These are phyloP conservation scores for Ivindomyrus marchei DNA, from an alignment of 2,113 vertebrate species.

Conservation along the genomic window DNA sequence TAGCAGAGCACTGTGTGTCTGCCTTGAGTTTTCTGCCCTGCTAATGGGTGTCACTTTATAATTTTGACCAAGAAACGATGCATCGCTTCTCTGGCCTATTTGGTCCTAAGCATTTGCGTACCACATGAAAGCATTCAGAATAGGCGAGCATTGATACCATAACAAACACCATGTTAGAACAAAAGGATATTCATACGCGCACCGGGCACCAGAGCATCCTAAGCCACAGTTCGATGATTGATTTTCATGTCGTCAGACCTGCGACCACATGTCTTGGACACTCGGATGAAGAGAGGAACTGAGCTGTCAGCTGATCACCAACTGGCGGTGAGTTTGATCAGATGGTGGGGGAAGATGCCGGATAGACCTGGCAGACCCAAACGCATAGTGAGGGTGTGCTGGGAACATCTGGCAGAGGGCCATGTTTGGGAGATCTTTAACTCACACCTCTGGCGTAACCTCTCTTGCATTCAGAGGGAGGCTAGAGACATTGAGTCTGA, in stretches of 20 bases:
- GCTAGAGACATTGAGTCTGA: too few relatives aligned
- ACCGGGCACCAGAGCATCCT: not conserved
- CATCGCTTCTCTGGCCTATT: not conserved
- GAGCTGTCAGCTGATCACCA: not conserved
- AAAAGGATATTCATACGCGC: not conserved
- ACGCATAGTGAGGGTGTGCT: not conserved
- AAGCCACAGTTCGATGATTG: not conserved
- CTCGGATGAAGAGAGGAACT: not conserved
- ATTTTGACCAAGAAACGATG: not conserved
- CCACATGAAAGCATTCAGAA: not conserved
- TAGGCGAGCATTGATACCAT: not conserved
- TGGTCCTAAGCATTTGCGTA: not conserved
- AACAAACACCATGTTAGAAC: not conserved
- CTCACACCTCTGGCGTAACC: not conserved
- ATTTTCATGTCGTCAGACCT: not conserved
- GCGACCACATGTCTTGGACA: not conserved
- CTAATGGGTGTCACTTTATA: not conserved
- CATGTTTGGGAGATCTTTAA: not conserved
- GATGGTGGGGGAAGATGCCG: not conserved
- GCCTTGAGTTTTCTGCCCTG: not conserved
- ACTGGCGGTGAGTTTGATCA: not conserved
- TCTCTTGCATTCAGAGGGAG: not conserved
- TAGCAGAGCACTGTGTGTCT: not conserved
- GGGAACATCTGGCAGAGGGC: not conserved
- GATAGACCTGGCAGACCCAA: not conserved